A percentile compares a stretch with the other conserved stretches of the same genome.
Evolutionary conservation across 1,140 invertebrate genomes (phyloP).

Genomic region (Drosophila santomea): DNA sequence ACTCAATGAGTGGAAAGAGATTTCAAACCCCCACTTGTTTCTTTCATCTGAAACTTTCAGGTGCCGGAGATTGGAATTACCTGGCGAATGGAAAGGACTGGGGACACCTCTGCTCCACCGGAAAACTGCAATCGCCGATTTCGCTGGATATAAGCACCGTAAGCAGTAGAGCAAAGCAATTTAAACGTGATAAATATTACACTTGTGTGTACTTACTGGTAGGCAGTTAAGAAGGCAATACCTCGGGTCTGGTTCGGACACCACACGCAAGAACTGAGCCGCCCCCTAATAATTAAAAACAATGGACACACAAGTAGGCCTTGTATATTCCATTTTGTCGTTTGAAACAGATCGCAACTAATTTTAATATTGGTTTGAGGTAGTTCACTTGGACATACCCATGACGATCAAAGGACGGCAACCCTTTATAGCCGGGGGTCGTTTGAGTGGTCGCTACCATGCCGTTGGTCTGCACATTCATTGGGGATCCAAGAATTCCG

Average conservation of each 20-base stretch:
- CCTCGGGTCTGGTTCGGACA: conserved; percentile 87
- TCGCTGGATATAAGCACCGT: not conserved
- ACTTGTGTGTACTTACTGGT: conserved; percentile 61
- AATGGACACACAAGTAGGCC: conserved; percentile 88
- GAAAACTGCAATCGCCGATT: not conserved
- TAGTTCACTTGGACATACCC: conserved; percentile 85
- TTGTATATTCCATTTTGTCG: too few relatives aligned
- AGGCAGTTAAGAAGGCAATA: conserved; percentile 86
- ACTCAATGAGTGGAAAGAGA: too few relatives aligned
- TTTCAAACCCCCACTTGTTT: not conserved
- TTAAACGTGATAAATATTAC: too few relatives aligned
- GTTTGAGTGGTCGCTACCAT: conserved; percentile 86
- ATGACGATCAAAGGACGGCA: conserved; percentile 85
- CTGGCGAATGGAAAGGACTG: not conserved
- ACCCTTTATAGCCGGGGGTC: conserved; percentile 88
- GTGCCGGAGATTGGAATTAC: not conserved
- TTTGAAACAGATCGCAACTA: not conserved
- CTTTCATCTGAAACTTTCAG: not conserved
- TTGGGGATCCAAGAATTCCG: conserved; percentile 85
- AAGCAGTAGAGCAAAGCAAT: not conserved
- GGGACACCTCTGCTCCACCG: not conserved
- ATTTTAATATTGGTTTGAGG: not conserved
- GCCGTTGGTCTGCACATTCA: conserved; percentile 89
- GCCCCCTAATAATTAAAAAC: conserved; percentile 50
- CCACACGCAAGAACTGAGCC: too few relatives aligned